Conservation (phyloP, 37 sponge, comb jelly and placozoan species). For the Ianthella basta region DNA sequence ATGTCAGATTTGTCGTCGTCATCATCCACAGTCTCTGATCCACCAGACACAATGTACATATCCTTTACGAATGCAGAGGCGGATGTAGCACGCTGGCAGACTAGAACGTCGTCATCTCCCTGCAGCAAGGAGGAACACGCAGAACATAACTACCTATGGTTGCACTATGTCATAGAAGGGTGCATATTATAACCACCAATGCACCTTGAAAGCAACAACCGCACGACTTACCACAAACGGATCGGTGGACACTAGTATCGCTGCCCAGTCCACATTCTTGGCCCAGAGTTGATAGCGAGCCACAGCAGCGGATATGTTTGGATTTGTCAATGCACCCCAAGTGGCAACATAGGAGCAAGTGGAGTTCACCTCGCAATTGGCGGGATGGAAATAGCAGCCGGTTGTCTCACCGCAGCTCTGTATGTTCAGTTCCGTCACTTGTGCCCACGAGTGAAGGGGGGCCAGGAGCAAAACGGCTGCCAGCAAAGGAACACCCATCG, state of each 20-base stretch:
- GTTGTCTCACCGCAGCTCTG: background rate
- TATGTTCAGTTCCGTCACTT: background rate
- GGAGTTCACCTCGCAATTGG: background rate
- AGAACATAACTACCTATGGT: too few species aligned
- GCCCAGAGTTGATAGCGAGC: background rate
- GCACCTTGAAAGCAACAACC: too few species aligned
- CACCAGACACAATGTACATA: background rate
- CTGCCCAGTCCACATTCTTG: background rate
- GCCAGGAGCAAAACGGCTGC: background rate
- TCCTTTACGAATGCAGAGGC: background rate
- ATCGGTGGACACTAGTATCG: background rate
- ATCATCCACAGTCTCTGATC: background rate
- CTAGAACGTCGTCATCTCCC: constrained; percentile 18
- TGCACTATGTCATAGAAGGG: too few species aligned
- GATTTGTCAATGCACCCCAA: background rate
- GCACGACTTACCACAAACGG: background rate
- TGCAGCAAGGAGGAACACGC: background rate
- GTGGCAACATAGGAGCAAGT: constrained; percentile 1
- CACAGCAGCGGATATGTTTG: constrained; percentile 23
- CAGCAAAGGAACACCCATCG: background rate
- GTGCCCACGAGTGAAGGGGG: background rate
- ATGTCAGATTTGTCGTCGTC: background rate
- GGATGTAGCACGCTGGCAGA: background rate
- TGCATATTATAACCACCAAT: too few species aligned
- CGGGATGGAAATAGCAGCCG: background rate